A percentile compares a stretch with the other conserved stretches of the same genome.
Conservation (phyloP, 30 jellyfish, hydroid and myxozoan genomes). For the Euphysa ruthae region DNA sequence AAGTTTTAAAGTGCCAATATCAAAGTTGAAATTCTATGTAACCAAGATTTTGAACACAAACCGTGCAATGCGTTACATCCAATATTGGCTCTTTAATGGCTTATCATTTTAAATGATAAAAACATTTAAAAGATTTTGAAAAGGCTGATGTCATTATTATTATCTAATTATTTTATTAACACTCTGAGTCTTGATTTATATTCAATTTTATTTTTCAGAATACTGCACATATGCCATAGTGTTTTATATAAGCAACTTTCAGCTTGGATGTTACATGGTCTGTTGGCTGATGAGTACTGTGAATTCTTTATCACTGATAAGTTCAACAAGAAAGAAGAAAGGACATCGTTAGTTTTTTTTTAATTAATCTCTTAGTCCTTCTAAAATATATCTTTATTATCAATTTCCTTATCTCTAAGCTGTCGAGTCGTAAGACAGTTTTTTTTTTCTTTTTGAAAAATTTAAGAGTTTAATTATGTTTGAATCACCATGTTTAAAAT, state of each 20-base stretch:
- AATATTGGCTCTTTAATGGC: too few relatives aligned
- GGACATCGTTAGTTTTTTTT: background rate
- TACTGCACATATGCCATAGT: constrained; percentile 70
- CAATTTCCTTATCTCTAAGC: too few relatives aligned
- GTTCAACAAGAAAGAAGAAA: background rate
- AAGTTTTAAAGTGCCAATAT: too few relatives aligned
- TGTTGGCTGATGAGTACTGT: constrained; percentile 57
- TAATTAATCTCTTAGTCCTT: too few relatives aligned
- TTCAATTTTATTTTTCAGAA: constrained; percentile 21
- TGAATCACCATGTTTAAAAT: too few relatives aligned
- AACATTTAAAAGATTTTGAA: background rate
- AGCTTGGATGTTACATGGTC: constrained; percentile 87
- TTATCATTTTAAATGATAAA: background rate
- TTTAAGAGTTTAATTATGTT: too few relatives aligned
- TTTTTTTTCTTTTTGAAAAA: too few relatives aligned
- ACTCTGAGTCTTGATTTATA: background rate
- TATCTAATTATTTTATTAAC: background rate
- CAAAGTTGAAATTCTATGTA: too few relatives aligned
- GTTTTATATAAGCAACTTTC: constrained; percentile 74
- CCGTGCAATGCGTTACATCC: too few relatives aligned
- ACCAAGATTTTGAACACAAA: too few relatives aligned
- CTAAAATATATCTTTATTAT: too few relatives aligned
- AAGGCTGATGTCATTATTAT: background rate
- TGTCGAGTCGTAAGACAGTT: too few relatives aligned
- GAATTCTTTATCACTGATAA: constrained; percentile 76